Base-by-base conservation (phyloP, 2,113 vertebrate species). In the Penelope pileata region DNA sequence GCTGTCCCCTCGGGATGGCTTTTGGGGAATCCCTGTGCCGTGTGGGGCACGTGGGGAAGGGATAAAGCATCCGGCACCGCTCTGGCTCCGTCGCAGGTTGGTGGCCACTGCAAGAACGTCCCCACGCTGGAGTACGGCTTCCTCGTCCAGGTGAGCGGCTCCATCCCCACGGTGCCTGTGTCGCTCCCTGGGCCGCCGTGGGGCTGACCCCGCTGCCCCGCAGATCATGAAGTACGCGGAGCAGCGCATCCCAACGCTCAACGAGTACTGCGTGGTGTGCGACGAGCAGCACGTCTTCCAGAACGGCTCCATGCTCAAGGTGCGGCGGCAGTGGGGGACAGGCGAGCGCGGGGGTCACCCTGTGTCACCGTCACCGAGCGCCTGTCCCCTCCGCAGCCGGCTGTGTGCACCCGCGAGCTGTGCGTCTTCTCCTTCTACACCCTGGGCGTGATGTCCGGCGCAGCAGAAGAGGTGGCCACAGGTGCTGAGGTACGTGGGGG, bases 211-310 rank as follows among this genome's bases (percentile, higher is more conserved):
- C 47, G 40, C 30, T 64, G 92, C 40, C 59, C 26, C 51, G 40
- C 96, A 99, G 99, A 99, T 99, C 88, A 99, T 99, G 99, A 99
- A 99, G 96, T 99, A 99, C 30, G 99, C 99, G 2, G 99, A 99
- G 96, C 99, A 99, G 98, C 98, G 99, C 86, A 99, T 99, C 78
- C 99, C 99, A 3, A 99, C 99, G 1, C 97, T 99, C 90, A 99
- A 99, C 1, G 99, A 99, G 95, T 99, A 99, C 98, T 99, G 99
- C 2, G 99, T 99, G 97, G 99, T 99, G 75, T 99, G 99, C 68
- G 99, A 99, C 5, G 99, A 99, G 85, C 99, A 99, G 97, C 99
- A 99, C 40, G 99, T 99, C 97, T 99, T 99, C 98, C 99, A 99
- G 98, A 99, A 99, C 0, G 99, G 99, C 83, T 99, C 99, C 93